Conservation (phyloP, 2,888 invertebrate genomes). For the Malachius bipustulatus region DNA sequence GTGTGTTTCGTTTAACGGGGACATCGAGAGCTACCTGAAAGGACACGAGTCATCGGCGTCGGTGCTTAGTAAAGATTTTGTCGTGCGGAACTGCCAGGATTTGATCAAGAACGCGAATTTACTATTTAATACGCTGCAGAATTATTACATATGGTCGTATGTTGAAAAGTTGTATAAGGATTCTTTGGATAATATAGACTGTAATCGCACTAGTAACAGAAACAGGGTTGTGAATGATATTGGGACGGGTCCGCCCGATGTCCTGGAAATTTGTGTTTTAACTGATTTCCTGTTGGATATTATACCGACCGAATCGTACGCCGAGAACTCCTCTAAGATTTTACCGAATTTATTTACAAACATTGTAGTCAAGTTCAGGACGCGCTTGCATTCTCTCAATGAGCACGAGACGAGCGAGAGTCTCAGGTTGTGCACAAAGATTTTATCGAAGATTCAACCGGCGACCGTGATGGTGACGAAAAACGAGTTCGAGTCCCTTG, state of each 20-base stretch:
- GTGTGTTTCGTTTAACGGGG: constrained; percentile 36
- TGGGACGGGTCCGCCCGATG: constrained; percentile 49
- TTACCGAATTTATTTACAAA: constrained; percentile 63
- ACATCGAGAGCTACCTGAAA: constrained; percentile 31
- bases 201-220: constrained; percentile 28
- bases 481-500: not conserved
- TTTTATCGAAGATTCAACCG: constrained; percentile 64
- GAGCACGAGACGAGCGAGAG: constrained; percentile 53
- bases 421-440: constrained; percentile 57
- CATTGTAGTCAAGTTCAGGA: constrained; percentile 48
- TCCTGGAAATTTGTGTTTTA: constrained; percentile 58
- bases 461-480: constrained; percentile 33
- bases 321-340: constrained; percentile 65
- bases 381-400: constrained; percentile 43
- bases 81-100: constrained; percentile 46
- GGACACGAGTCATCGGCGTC: constrained; percentile 23
- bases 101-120: constrained; percentile 74
- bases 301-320: constrained; percentile 62
- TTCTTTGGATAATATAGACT: constrained; percentile 27
- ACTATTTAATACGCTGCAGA: constrained; percentile 69
- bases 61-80: constrained; percentile 30
- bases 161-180: constrained; percentile 53
- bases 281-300: constrained; percentile 65
- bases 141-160: constrained; percentile 78
- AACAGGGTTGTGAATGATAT: constrained; percentile 39